Base-by-base conservation (phyloP, 2,888 invertebrate species). In the Macropis europaea region DNA sequence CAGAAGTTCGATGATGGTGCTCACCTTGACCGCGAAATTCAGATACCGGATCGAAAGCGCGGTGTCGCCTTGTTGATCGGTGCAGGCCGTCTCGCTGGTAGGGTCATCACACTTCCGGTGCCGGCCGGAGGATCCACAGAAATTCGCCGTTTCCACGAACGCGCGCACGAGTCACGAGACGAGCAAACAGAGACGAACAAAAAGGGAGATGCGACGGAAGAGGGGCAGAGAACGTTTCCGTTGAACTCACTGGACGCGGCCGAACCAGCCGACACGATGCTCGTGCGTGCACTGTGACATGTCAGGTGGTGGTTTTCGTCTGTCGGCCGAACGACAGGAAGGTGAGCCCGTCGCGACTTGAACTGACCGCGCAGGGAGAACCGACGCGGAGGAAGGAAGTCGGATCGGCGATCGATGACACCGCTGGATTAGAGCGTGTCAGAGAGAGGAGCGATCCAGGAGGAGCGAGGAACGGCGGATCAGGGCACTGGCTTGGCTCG, bases 401-500 rank as follows among this genome's bases (percentile, higher is more conserved):
- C 53, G 60, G 73, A 73, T 73, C 73, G 60, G 61, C 73, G 68
- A 73, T 68, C 64, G 73, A 68, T 73, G 68, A 64, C 68, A 69
- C 68, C 52, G 60, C 26, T 26, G 56, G 54, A 57, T 57, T 67
- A 59, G 63, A 40, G 32, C 62, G 40, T 70, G 72, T 48, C 54
- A 36, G 57, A 40, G 42, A 22, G 59, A 36, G 30, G 17, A 38
- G 47, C 24, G 30, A 36, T 24, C 40, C 34, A 45, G 32, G 24
- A 36, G 52, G 73, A 70, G 59, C 52, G 48, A 53, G 57, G 48
- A 52, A 24, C 72, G 32, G 57, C 62, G 73, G 83, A 84, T 82
- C 85, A 76, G 82, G 79, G 80, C 86, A 81, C 79, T 80, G 72
- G 83, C 84, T 85, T 83, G 82, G 76, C 82, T 79, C 79, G 73